These are phyloP conservation scores for Bradypodion ventrale DNA, from an alignment of 2,797 vertebrate species.

Conservation along the genomic window DNA sequence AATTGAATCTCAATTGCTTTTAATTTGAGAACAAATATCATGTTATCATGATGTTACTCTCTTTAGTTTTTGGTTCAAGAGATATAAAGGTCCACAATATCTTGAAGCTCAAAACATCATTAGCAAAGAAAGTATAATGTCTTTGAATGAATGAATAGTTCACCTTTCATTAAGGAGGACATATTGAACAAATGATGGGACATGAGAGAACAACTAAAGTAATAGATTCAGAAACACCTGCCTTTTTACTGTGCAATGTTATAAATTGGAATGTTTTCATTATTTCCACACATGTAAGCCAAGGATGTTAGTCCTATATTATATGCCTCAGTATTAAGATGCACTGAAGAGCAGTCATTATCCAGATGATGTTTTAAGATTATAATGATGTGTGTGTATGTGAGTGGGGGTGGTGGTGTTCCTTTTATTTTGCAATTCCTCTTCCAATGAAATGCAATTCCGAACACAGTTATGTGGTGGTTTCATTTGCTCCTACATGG, in stretches of 20 bases:
- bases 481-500: not conserved
- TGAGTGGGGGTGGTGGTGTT: no score
- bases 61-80: not conserved
- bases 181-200: not conserved
- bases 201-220: constrained; percentile 26
- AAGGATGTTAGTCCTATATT: constrained; percentile 44
- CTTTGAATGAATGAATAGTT: not conserved
- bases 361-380: rapidly evolving
- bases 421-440: not conserved
- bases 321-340: no score
- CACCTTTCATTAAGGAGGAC: not conserved
- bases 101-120: constrained; percentile 59
- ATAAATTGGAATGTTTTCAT: not conserved
- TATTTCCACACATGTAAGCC: constrained; percentile 15
- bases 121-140: constrained; percentile 48
- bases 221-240: not conserved
- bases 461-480: not conserved
- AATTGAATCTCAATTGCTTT: constrained; percentile 34
- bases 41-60: constrained; percentile 39
- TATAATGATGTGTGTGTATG: not conserved
- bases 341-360: not conserved
- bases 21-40: not conserved
- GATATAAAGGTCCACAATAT: constrained; percentile 37
- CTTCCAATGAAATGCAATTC: not conserved
- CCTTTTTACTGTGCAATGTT: constrained; percentile 6